These are phyloP conservation scores for Bimastos eiseni DNA, from an alignment of 2,888 invertebrate genomes.

Conservation along the genomic window DNA sequence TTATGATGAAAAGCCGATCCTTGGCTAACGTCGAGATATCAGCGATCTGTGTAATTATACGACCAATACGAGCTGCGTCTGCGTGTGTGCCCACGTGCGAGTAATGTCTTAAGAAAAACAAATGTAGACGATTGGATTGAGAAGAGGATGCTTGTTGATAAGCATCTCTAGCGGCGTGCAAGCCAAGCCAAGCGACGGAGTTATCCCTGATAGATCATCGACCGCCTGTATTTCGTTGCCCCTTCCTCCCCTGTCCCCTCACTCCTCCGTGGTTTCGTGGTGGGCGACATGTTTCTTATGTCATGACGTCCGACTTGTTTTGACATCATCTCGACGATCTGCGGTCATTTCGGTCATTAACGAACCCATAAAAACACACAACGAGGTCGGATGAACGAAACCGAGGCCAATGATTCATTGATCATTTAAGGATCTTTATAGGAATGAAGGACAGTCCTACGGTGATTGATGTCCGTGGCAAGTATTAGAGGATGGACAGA, in stretches of 20 bases:
- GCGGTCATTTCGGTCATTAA: slow-evolving; percentile 13
- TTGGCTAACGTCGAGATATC: background rate
- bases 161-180: background rate
- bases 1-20: background rate
- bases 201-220: background rate
- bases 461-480: background rate
- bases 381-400: background rate
- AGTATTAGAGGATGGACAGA: no score
- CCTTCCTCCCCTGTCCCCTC: background rate
- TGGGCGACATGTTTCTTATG: slow-evolving; percentile 13
- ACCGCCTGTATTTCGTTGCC: slow-evolving; percentile 13
- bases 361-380: slow-evolving; percentile 13
- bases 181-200: background rate
- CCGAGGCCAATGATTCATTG: background rate
- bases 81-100: background rate
- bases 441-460: background rate
- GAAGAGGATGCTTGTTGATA: background rate
- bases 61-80: background rate
- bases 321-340: background rate
- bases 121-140: background rate
- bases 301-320: slow-evolving; percentile 6
- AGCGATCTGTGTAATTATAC: background rate
- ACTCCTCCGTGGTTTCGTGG: background rate
- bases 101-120: background rate
- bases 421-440: background rate